Evolutionary conservation across 1,140 invertebrate genomes (phyloP), one percentile per base, ranked within the genome.

Genomic region (Pentalonia nigronervosa): DNA sequence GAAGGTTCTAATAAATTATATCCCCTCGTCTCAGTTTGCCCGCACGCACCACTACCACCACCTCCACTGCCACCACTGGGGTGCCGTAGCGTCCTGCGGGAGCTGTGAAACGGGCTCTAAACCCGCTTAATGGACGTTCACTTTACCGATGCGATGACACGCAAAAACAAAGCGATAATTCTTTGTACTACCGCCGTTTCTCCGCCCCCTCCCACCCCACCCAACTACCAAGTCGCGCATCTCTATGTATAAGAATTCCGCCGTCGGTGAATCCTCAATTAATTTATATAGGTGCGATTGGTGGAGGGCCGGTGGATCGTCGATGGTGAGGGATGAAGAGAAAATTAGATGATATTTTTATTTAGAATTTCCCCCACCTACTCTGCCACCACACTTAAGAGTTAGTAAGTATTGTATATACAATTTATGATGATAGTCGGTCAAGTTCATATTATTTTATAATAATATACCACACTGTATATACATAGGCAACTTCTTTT

Each of bases 71-170:
- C 48, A 3, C 56, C 34, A 41, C 45, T 25, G 34, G 48, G 45
- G 17, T 25, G 14, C 88, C 23, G 25, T 76, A 34, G 17, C 50
- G 88, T 81, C 87, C 87, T 81, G 45, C 87, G 93, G 81, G 93
- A 93, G 93, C 91, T 50, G 91, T 92, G 91, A 92, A 92, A 92
- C 67, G 91, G 88, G 41, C 67, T 81, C 91, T 93, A 93, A 93
- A 93, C 91, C 91, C 91, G 91, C 91, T 93, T 93, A 93, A 93
- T 93, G 91, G 91, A 93, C 91, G 91, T 84, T 93, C 91, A 86
- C 91, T 93, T 93, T 93, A 93, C 91, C 91, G 76, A 93, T 93
- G 91, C 91, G 91, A 93, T 84, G 91, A 93, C 91, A 93, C 91
- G 48, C 91, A 93, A 93, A 93, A 93, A 93, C 91, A 86, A 86